Conservation (phyloP, 2,888 invertebrate genomes). For the Boloria euphrosyne region DNA sequence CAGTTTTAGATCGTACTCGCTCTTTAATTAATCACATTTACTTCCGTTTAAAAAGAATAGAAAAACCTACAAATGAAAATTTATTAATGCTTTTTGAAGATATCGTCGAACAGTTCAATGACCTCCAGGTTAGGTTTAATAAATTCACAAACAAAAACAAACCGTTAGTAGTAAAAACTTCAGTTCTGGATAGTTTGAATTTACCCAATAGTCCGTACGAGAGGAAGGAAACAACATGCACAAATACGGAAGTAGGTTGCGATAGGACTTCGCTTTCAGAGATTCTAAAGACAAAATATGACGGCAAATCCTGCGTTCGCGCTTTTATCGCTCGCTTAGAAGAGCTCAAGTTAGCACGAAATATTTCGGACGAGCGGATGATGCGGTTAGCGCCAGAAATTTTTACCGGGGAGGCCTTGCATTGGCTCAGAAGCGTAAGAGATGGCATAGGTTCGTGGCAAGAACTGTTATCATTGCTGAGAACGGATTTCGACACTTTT, state of each 20-base stretch:
- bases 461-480: conserved; percentile 24
- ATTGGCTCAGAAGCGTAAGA: background rate
- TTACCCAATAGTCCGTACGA: no score
- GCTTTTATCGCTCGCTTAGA: background rate
- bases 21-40: conserved; percentile 26
- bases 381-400: no score
- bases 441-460: conserved; percentile 26
- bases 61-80: conserved; percentile 15
- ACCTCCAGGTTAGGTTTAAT: no score
- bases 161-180: no score
- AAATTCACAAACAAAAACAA: no score
- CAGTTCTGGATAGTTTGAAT: no score
- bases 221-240: no score
- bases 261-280: background rate
- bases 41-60: conserved; percentile 33
- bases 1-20: conserved; percentile 20
- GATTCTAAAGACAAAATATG: background rate
- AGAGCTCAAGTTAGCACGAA: background rate
- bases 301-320: conserved; percentile 1
- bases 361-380: conserved; percentile 15
- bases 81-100: background rate
- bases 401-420: no score
- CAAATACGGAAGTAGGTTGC: background rate
- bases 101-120: background rate
- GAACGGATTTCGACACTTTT: conserved; percentile 27